Evolutionary conservation across 2,113 vertebrate genomes (phyloP).

Genomic region (Baryphthengus martii): DNA sequence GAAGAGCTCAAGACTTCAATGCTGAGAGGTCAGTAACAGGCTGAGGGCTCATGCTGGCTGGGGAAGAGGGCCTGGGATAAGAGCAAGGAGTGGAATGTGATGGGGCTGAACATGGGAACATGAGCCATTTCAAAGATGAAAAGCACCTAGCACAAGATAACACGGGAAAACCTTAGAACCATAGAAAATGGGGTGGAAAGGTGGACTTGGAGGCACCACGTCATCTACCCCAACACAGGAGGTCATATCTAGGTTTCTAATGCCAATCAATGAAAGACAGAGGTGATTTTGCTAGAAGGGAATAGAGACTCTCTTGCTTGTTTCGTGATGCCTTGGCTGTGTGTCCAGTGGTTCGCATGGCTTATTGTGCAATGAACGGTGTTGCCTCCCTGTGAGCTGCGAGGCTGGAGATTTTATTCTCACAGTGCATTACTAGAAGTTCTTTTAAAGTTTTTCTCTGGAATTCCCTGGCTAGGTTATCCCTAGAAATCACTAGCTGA

Average conservation of each 20-base stretch:
- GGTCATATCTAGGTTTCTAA: background rate
- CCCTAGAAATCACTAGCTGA: slow-evolving; percentile 43
- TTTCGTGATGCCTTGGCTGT: background rate
- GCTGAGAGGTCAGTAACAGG: background rate
- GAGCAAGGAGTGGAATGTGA: background rate
- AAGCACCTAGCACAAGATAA: background rate
- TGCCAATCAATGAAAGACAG: background rate
- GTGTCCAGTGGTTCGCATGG: background rate
- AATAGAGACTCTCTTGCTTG: background rate
- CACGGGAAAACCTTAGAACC: background rate
- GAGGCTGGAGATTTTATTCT: background rate
- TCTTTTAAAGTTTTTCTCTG: slow-evolving; percentile 3
- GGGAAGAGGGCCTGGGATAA: background rate
- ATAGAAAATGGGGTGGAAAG: background rate
- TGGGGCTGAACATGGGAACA: background rate
- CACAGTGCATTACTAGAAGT: background rate
- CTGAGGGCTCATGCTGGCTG: background rate
- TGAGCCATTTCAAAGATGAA: background rate
- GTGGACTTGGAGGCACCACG: background rate
- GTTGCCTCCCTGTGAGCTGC: background rate
- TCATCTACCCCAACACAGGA: background rate
- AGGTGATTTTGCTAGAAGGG: background rate
- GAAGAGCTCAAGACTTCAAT: background rate
- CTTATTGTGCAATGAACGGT: background rate
- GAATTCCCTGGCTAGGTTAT: slow-evolving; percentile 31